Base-by-base conservation (phyloP, 2,113 vertebrate genomes). In the Casuarius casuarius region DNA sequence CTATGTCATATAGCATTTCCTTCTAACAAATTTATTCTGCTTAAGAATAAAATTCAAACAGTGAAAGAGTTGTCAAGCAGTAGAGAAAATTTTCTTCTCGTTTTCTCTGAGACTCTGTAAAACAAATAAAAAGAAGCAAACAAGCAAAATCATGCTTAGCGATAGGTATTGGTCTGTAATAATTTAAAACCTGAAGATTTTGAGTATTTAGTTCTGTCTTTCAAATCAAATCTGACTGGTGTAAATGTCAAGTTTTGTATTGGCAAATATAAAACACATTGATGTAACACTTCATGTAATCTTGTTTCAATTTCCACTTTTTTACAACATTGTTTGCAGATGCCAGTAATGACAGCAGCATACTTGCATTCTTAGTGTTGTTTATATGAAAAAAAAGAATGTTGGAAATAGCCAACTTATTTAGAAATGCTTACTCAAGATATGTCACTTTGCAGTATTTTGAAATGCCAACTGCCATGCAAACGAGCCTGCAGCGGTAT, bases 381-480 rank as follows among this genome's bases (percentile, higher is more conserved):
- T 38, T 91, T 87, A 33, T 15, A 52, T 22, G 7, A 26, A 31
- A 75, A 81, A 66, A 58, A 0, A 25, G 14, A 59, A 33, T 33
- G 10, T 46, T 52, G 33, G 74, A 83, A 92, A 70, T n/a, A 86
- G 58, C 38, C 67, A 90, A 70, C 48, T 80, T 83, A 88, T 76
- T 95, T 86, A 90, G 67, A 90, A 79, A 28, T 18, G 6, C 88
- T 93, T 86, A 73, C 26, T 70, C 52, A 83, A 93, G 82, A 73
- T 65, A 83, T 58, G 44, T 48, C 92, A 83, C 38, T 94, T 94
- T 80, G 58, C 67, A 76, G 75, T 88, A 82, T 85, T 96, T 94
- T 88, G 25, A 93, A 96, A 93, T 83, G 75, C 90, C 94, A 95
- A 18, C 88, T 85, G 58, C 35, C 79, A 92, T 40, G 29, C 33